Conservation (phyloP, 2,113 vertebrate genomes). For the Aegithalos caudatus region DNA sequence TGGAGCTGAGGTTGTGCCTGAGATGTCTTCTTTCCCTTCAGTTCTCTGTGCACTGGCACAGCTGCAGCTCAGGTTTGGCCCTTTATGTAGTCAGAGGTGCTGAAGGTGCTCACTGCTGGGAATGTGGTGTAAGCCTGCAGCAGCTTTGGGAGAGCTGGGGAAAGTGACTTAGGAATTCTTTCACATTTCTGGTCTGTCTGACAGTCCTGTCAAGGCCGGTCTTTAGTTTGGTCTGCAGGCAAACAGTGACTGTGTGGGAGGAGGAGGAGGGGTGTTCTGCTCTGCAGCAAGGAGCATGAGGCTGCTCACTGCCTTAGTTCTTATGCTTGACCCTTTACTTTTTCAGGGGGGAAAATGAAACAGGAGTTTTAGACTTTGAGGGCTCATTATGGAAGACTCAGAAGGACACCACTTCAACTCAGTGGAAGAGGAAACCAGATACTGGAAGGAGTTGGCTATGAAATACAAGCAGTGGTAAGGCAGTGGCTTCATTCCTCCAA, state of each 20-base stretch:
- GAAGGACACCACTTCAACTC: constrained; percentile 78
- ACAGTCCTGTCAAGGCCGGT: background rate
- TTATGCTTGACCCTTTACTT: background rate
- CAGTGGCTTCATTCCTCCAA: background rate
- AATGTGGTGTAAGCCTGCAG: background rate
- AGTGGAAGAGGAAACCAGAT: constrained; percentile 82
- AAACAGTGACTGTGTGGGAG: background rate
- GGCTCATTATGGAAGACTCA: constrained; percentile 78
- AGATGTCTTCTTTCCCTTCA: background rate
- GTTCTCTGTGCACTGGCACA: background rate
- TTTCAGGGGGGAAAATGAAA: constrained; percentile 9
- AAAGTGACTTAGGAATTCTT: background rate
- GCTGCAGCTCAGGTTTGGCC: background rate
- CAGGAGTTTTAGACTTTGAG: background rate
- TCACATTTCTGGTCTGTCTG: background rate
- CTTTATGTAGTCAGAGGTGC: background rate
- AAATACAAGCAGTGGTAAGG: constrained; percentile 86
- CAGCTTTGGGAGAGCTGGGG: background rate
- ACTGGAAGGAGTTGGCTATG: constrained; percentile 88
- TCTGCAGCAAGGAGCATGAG: background rate
- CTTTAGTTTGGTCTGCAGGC: background rate
- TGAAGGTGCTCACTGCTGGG: fast-evolving
- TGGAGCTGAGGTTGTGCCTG: background rate
- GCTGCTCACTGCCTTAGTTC: background rate
- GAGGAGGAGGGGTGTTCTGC: background rate